These are phyloP conservation scores for Caretta caretta DNA, from an alignment of 2,113 vertebrate species.

Conservation along the genomic window DNA sequence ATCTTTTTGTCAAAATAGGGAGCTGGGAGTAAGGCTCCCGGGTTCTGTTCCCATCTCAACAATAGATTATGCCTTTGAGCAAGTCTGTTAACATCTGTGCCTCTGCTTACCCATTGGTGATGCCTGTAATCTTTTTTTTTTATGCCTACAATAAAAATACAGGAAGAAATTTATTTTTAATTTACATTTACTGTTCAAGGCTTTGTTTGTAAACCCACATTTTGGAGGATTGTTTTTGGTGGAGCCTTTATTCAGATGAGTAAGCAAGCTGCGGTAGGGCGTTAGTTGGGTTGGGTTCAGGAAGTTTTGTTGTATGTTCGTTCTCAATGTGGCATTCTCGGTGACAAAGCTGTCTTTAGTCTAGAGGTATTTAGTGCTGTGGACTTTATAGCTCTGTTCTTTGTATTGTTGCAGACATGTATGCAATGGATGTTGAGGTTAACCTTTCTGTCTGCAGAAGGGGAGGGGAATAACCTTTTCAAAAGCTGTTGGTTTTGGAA, in stretches of 20 bases:
- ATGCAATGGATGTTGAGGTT: neutral
- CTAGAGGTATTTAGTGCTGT: neutral
- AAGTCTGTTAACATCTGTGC: neutral
- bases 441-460: constrained; percentile 52
- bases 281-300: neutral
- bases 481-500: constrained; percentile 30
- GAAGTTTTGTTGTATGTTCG: neutral
- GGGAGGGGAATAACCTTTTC: constrained; percentile 61
- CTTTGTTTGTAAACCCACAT: neutral
- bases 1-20: neutral
- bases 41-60: neutral
- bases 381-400: neutral
- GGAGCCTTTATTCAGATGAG: neutral
- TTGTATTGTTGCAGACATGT: neutral
- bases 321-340: neutral
- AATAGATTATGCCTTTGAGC: neutral
- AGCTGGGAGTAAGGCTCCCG: neutral
- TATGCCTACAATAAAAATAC: neutral
- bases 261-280: neutral
- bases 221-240: neutral
- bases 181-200: neutral
- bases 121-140: neutral
- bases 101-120: neutral
- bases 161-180: neutral
- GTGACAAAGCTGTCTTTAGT: neutral